These are phyloP conservation scores for Hephaestus fuliginosus DNA, from an alignment of 2,797 vertebrate genomes.

Conservation along the genomic window DNA sequence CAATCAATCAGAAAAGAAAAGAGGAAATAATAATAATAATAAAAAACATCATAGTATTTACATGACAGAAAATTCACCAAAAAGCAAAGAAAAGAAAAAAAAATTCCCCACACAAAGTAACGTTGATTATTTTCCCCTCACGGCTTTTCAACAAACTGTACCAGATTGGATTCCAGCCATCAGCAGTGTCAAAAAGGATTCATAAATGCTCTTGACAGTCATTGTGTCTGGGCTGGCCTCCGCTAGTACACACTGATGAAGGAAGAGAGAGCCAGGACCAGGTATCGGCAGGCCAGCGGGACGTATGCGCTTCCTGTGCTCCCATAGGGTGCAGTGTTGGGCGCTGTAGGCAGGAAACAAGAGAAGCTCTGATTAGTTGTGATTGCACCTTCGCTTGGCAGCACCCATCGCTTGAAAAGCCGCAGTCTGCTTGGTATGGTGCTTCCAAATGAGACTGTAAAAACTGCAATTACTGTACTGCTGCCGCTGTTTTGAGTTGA, in stretches of 20 bases:
- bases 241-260: constrained; percentile 96
- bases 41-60: constrained; percentile 89
- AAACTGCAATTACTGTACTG: constrained; percentile 49
- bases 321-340: constrained; percentile 97
- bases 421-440: constrained; percentile 36
- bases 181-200: constrained; percentile 92
- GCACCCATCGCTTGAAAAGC: constrained; percentile 43
- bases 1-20: constrained; percentile 85
- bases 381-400: constrained; percentile 70
- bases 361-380: constrained; percentile 79
- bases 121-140: constrained; percentile 92
- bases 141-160: constrained; percentile 92
- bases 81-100: constrained; percentile 74
- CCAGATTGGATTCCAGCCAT: constrained; percentile 94
- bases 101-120: constrained; percentile 87
- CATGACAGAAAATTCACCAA: constrained; percentile 86
- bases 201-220: constrained; percentile 95
- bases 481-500: constrained; percentile 36
- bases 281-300: constrained; percentile 95
- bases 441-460: constrained; percentile 37
- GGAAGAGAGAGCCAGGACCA: constrained; percentile 95
- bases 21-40: constrained; percentile 84
- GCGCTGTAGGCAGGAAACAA: constrained; percentile 91
- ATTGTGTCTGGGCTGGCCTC: constrained; percentile 91
- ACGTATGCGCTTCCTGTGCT: constrained; percentile 92